Base-by-base conservation (phyloP, 2,113 vertebrate species). In the Pseudorectes ferrugineus region DNA sequence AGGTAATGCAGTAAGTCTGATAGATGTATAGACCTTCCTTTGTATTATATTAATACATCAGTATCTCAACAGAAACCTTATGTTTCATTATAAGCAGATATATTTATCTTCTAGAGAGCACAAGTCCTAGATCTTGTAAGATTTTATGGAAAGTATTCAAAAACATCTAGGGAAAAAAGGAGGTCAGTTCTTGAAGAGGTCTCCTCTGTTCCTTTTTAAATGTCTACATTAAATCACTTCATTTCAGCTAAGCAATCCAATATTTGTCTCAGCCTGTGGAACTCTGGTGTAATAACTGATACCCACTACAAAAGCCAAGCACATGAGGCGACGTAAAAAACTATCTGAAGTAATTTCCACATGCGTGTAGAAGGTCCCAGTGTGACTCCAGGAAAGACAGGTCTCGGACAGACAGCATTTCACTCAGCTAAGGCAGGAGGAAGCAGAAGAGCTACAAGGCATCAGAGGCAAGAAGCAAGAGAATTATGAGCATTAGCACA, bases 351-450 rank as follows among this genome's bases (percentile, higher is more conserved):
- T 28, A 2, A 33, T 77, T 81, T 33, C 54, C 71, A 33, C 2
- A 3, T 1, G 3, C 0, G 5, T 33, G 21, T 1, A 23, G 76
- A 36, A 70, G 59, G 21, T 33, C 31, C 13, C 43, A 45, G 45
- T 11, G 59, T 7, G 62, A 16, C 28, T 20, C 18, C 17, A 33
- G 42, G 26, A 63, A 67, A 52, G 14, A 11, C 23, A 43, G 55
- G 22, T 28, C 72, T 85, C 11, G 12, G 31, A 49, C 62, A 54
- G 35, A 14, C 12, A 23, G 18, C 0, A 0, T 38, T 63, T 59
- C 48, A 35, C 23, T 57, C 85, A 46, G 61, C 70, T 36, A 9
- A 80, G 33, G 31, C 28, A 23, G 19, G 13, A 57, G 73, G 23
- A 79, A 79, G 57, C 10, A 66, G 18, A 79, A 48, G 48, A 75